Evolutionary conservation across 2,113 vertebrate species (phyloP), one percentile per base, ranked within the genome.

Genomic region (Orcinus orca): DNA sequence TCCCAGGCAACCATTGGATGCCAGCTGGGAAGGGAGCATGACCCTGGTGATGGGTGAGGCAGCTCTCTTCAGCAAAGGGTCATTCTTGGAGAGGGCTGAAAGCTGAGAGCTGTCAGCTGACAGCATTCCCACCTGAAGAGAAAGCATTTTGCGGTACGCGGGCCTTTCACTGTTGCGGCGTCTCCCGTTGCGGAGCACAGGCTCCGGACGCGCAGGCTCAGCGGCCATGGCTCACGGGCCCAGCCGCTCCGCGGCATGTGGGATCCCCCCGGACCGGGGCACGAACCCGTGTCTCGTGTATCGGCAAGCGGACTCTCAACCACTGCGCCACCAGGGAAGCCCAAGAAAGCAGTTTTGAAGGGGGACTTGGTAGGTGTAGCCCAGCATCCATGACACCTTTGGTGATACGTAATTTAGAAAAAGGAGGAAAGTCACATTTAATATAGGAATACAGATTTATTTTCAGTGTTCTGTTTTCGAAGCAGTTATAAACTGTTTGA

Each of bases 381-480:
- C n/a, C n/a, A 70, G 8, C 8, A 53, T 26, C n/a, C 26, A 17
- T 31, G 63, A 85, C 4, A 62, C 38, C 17, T 77, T 71, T 9
- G 55, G 1, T 82, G 23, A 23, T 11, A 17, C 2, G 2, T 41
- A 14, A 80, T 14, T 93, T 36, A 77, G 47, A 83, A 73, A 84
- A 85, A 63, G 36, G 25, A 91, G 38, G 38, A 41, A 41, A 53
- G 50, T 67, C 85, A 58, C 18, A 31, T 23, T 47, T 71, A 77
- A 36, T 47, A 11, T 73, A 50, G 41, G 38, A 76, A 41, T 29
- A 31, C 8, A 50, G 8, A 18, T 38, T 77, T 33, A 84, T 47
- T 79, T 63, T 60, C n/a, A 14, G 11, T 67, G 73, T 38, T 70
- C 23, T 81, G 8, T 74, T 87, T 92, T 86, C 36, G 25, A 91